Base-by-base conservation (phyloP, 2,888 invertebrate genomes). In the Ommatoiulus sabulosus region DNA sequence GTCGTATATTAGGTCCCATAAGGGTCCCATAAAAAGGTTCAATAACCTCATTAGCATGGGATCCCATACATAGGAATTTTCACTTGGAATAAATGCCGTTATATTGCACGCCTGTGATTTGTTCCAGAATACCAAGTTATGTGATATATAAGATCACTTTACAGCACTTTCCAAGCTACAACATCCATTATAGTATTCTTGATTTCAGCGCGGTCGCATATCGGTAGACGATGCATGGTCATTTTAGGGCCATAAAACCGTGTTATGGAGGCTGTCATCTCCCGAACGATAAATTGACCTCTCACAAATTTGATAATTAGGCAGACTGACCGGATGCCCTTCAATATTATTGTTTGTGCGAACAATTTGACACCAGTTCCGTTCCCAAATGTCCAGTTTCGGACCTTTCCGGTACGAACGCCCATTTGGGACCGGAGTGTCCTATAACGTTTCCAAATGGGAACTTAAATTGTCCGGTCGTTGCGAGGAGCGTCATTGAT, bases 351-450 rank as follows among this genome's bases (percentile, higher is more conserved):
- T n/a, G 63, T 63, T 63, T 63, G n/a, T 63, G 63, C 20, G 63
- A 15, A 63, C 63, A 63, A 63, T 63, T 63, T 63, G 63, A 63
- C 63, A 20, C 63, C 63, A 63, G 63, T 63, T 63, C 63, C 63
- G 63, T 63, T 63, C n/a, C 15, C 63, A 20, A 63, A 63, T 63
- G 63, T 63, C 63, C 63, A 63, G 63, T 63, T 63, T 8, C 20
- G 20, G 63, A 63, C 63, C 63, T 63, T 63, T 63, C 63, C 63
- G 63, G 63, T 63, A 20, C 63, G 63, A 63, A 20, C 20, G 63
- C 6, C 20, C 63, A 63, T 63, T 57, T 57, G 57, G 57, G 17
- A 17, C 0, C 20, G 63, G 15, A 4, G 1, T n/a, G 63, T 20
- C n/a, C 4, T 6, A 63, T 20, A 10, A 5, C 63, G 4, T 17